Conservation (phyloP, 2,113 vertebrate genomes). For the Stegastes partitus region DNA sequence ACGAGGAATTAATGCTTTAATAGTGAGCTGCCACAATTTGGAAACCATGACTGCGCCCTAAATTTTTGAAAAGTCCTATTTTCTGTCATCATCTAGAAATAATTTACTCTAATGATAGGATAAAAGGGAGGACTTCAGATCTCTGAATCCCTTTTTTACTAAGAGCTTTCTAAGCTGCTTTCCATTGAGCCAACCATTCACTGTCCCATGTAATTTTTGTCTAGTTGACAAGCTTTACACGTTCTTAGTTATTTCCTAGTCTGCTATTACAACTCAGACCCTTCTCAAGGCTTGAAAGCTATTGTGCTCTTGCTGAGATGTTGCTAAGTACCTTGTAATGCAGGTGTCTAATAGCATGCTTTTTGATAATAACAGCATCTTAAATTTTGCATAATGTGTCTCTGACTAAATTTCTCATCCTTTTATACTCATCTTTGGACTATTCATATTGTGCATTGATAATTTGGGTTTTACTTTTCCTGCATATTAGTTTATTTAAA, state of each 20-base stretch:
- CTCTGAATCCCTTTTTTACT: conserved; percentile 20
- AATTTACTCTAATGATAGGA: not conserved
- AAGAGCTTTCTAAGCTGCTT: conserved; percentile 10
- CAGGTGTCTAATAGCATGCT: not conserved
- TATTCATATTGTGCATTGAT: not conserved
- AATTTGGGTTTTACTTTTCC: not conserved
- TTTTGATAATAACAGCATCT: conserved; percentile 4
- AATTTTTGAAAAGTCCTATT: not conserved
- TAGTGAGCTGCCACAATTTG: not conserved
- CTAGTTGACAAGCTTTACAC: conserved; percentile 5
- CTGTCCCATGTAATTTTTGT: conserved; percentile 18
- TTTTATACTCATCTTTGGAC: not conserved
- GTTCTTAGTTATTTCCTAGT: not conserved
- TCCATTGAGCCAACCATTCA: conserved; percentile 11
- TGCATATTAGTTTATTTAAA: conserved; percentile 17
- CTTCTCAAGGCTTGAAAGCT: not conserved
- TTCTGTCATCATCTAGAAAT: not conserved
- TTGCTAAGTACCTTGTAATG: not conserved
- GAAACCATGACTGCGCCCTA: not conserved
- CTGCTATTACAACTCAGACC: not conserved
- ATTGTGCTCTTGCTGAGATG: not conserved
- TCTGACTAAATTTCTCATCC: too few species aligned
- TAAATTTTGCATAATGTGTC: too few species aligned
- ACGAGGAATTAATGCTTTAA: not conserved
- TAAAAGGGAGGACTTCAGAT: conserved; percentile 1